Percentiles rank a stretch among this genome's conserved stretches.
Conservation (phyloP, 2,797 vertebrate species). For the Lepidocolaptes lacrymiger region DNA sequence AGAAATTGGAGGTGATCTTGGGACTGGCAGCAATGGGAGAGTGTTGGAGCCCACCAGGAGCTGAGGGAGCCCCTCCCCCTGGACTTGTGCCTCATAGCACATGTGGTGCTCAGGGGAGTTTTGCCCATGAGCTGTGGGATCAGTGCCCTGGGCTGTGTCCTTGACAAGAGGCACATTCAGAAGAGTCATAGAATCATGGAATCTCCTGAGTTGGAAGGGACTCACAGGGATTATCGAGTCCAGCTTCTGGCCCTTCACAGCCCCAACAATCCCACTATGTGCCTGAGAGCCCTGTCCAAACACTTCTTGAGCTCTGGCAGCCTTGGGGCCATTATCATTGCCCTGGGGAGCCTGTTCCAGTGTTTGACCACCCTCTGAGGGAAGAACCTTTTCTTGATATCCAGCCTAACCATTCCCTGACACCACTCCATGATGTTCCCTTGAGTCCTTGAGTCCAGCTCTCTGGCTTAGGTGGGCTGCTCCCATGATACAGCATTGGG, state of each 20-base stretch:
- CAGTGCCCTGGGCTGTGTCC: accelerated
- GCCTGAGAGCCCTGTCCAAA: background rate
- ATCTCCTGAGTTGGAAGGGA: background rate
- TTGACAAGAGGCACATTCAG: background rate
- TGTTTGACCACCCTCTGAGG: background rate
- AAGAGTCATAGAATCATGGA: background rate
- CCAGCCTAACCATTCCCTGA: background rate
- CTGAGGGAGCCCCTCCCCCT: background rate
- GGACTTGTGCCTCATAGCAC: background rate
- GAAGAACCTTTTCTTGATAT: background rate
- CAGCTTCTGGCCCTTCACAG: background rate
- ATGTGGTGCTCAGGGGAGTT: background rate
- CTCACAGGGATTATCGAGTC: background rate
- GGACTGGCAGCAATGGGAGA: no score
- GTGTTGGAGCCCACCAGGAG: background rate
- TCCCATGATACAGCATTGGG: accelerated
- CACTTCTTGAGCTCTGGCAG: background rate
- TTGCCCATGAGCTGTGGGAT: background rate
- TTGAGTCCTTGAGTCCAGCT: no score
- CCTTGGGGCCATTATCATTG: no score
- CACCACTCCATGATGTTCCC: background rate
- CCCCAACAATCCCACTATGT: background rate
- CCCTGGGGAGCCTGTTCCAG: background rate
- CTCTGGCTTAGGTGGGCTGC: background rate
- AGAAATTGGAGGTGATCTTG: background rate